Conservation (phyloP, 2,888 invertebrate species). For the Lepidocyrtoides sp. region DNA sequence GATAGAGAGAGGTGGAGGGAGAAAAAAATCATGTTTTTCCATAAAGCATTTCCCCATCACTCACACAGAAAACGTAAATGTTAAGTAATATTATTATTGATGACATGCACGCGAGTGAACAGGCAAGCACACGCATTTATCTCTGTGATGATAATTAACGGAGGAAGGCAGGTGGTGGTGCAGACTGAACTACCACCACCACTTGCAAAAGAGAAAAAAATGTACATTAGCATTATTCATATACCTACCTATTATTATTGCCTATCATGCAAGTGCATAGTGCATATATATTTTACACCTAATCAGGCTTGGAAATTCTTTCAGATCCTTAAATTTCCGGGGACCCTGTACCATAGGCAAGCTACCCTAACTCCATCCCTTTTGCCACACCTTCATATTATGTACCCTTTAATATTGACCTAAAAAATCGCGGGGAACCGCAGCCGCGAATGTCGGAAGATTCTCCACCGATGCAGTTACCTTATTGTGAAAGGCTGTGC, state of each 20-base stretch:
- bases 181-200: not conserved
- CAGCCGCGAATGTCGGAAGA: too few relatives aligned
- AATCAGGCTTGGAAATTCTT: too few relatives aligned
- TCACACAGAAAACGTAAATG: not conserved
- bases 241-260: not conserved
- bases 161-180: constrained; percentile 8
- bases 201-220: constrained; percentile 3
- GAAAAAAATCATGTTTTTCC: not conserved
- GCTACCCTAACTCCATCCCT: too few relatives aligned
- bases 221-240: not conserved
- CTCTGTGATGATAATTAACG: not conserved
- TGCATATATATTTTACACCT: too few relatives aligned
- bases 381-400: too few relatives aligned
- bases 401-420: too few relatives aligned
- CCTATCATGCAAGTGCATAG: not conserved
- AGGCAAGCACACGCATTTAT: constrained; percentile 15
- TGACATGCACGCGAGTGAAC: constrained; percentile 20
- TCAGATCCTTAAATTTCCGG: too few relatives aligned
- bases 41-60: not conserved
- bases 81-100: constrained; percentile 48
- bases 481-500: too few relatives aligned
- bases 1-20: too few relatives aligned
- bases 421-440: too few relatives aligned
- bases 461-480: too few relatives aligned
- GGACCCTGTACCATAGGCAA: too few relatives aligned